Evolutionary conservation across 2,113 vertebrate species (phyloP), one percentile per base, ranked within the genome.

Genomic region (Rhabdomys dilectus): DNA sequence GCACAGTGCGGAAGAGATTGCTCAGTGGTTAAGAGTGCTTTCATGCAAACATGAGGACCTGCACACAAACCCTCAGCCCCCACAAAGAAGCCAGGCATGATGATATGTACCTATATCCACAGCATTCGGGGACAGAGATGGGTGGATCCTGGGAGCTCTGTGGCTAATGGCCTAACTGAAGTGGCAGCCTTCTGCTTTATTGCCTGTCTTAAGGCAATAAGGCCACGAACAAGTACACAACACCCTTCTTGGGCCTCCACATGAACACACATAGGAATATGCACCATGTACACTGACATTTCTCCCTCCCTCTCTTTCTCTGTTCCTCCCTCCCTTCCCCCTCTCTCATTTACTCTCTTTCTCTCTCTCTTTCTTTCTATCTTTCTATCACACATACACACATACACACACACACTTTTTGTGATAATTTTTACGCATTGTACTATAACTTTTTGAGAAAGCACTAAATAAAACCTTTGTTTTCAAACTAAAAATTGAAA

Each of bases 401-500:
- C 7, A 11, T 26, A 42, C 16, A 29, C 7, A 11, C 39, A 42
- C 16, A 29, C 36, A 82, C 21, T 13, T 60, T 94, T 89, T 75
- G 80, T 84, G 9, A 86, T 60, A 89, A 90, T 94, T 73, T 84
- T 96, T 95, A 26, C 62, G 19, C 76, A 91, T 68, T 36, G 45
- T 86, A 76, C 86, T 96, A 7, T 92, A 12, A 77, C 5, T 62
- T 84, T 84, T 53, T 84, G 31, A 93, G 45, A 87, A 75, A 60
- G 62, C 93, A 82, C 12, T 36, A 45, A 87, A 62, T 77, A 73
- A 94, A 94, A 73, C 4, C 17, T 88, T 95, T 94, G 29, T 90
- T 84, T 93, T 78, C 56, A 76, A 92, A 82, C 68, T 72, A 88
- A 97, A 91, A 96, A 62, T 81, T 39, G 72, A n/a, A 76, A 86